Evolutionary conservation across 2,797 vertebrate species (phyloP).

Genomic region (Dryobates pubescens): DNA sequence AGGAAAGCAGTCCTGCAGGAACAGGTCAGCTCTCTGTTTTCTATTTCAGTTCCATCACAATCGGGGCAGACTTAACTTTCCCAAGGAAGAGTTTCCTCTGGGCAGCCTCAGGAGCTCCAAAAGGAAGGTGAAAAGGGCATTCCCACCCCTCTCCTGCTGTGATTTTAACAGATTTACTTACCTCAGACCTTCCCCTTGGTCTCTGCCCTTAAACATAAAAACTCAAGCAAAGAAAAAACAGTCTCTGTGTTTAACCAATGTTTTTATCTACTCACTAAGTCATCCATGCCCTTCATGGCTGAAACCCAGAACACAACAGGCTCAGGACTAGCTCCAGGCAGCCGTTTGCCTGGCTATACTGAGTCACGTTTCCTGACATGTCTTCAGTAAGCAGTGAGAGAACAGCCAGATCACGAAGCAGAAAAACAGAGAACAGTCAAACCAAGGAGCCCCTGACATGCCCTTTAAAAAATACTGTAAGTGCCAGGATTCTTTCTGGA

Average conservation of each 20-base stretch:
- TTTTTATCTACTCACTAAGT: neutral
- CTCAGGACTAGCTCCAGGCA: neutral
- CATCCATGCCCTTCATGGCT: neutral
- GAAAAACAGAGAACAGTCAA: neutral
- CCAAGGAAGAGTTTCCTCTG: constrained; percentile 4
- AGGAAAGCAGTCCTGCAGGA: constrained; percentile 29
- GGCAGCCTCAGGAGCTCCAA: constrained; percentile 6
- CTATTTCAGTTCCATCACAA: constrained; percentile 33
- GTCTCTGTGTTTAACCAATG: neutral
- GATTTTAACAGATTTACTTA: constrained; percentile 5
- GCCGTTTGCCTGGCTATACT: neutral
- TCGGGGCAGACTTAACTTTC: neutral
- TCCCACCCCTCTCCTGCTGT: neutral
- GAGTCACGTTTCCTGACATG: neutral
- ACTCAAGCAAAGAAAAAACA: neutral
- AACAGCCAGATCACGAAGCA: neutral
- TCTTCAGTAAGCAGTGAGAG: neutral
- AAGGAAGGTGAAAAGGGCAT: constrained; percentile 49
- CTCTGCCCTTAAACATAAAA: neutral
- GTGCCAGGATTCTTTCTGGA: neutral
- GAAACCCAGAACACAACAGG: neutral
- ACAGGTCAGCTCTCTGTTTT: constrained; percentile 28
- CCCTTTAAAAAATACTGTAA: neutral
- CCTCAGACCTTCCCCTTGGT: neutral
- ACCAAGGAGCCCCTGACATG: neutral